Conservation (phyloP, 2,888 invertebrate species). For the Epirrhoe tristata region DNA sequence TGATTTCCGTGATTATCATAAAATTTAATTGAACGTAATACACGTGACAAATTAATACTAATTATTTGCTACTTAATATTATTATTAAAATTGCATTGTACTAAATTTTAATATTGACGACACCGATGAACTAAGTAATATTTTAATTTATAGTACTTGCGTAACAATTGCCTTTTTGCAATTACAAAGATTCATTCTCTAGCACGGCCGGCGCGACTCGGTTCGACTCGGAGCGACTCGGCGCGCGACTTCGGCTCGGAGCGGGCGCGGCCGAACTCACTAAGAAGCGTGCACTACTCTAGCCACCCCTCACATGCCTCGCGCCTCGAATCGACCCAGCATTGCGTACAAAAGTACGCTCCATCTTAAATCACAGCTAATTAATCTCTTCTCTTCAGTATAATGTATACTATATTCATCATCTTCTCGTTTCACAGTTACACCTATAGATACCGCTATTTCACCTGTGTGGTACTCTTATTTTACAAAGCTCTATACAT, state of each 20-base stretch:
- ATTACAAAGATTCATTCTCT: constrained; percentile 44
- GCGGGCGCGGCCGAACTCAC: constrained; percentile 10
- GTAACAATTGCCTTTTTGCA: constrained; percentile 61
- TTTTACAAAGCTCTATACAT: constrained; percentile 85
- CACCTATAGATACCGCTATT: constrained; percentile 74
- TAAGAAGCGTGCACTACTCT: constrained; percentile 31
- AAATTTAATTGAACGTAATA: constrained; percentile 66
- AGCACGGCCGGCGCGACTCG: neutral
- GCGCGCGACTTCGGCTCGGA: constrained; percentile 6
- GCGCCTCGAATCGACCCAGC: constrained; percentile 59
- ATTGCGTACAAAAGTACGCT: constrained; percentile 78
- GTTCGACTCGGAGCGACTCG: neutral
- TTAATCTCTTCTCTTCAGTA: constrained; percentile 77
- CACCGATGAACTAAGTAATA: constrained; percentile 66
- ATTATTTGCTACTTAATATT: constrained; percentile 59
- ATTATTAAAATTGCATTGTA: constrained; percentile 73
- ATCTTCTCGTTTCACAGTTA: constrained; percentile 65
- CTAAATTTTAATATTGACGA: constrained; percentile 74
- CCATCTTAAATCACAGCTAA: constrained; percentile 83
- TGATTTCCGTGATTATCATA: constrained; percentile 64
- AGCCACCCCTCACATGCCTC: constrained; percentile 5
- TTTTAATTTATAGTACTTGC: constrained; percentile 62
- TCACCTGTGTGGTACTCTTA: constrained; percentile 81
- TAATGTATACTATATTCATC: constrained; percentile 58
- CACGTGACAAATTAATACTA: constrained; percentile 65